phyloP scores from a whole-genome alignment of 2,888 invertebrate species.

The Amphipyra tragopoginis region DNA sequence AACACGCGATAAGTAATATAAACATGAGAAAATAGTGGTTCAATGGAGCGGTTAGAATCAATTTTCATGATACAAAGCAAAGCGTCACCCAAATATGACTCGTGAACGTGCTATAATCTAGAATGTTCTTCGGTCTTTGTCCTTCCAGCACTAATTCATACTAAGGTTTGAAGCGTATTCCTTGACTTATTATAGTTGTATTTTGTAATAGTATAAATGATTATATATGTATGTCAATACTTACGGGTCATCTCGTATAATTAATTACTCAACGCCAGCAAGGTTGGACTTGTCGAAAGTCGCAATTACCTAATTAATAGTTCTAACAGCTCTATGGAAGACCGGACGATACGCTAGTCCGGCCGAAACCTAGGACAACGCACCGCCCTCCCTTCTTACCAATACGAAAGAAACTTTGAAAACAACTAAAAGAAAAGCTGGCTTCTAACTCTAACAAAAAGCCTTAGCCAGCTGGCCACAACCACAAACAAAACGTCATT shows the following conservation, averaged over 20 bases:
- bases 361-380: constrained; percentile 89
- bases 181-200: constrained; percentile 14
- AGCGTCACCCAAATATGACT: constrained; percentile 58
- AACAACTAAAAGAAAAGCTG: constrained; percentile 80
- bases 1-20: constrained; percentile 32
- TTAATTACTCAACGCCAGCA: constrained; percentile 67
- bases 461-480: constrained; percentile 75
- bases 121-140: constrained; percentile 69
- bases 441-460: constrained; percentile 53
- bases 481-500: constrained; percentile 61
- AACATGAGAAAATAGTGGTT: constrained; percentile 25
- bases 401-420: constrained; percentile 79
- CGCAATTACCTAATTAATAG: constrained; percentile 61
- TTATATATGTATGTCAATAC: constrained; percentile 62
- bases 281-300: constrained; percentile 63
- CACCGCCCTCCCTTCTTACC: constrained; percentile 84
- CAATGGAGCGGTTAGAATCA: constrained; percentile 47
- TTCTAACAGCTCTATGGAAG: constrained; percentile 61
- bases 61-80: constrained; percentile 45
- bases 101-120: constrained; percentile 61
- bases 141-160: constrained; percentile 21
- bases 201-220: constrained; percentile 32
- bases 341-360: constrained; percentile 89
- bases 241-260: constrained; percentile 85
- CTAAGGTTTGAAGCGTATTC: not conserved